These are phyloP conservation scores for Dufourea novaeangliae DNA, from an alignment of 1,140 invertebrate species.

Conservation along the genomic window DNA sequence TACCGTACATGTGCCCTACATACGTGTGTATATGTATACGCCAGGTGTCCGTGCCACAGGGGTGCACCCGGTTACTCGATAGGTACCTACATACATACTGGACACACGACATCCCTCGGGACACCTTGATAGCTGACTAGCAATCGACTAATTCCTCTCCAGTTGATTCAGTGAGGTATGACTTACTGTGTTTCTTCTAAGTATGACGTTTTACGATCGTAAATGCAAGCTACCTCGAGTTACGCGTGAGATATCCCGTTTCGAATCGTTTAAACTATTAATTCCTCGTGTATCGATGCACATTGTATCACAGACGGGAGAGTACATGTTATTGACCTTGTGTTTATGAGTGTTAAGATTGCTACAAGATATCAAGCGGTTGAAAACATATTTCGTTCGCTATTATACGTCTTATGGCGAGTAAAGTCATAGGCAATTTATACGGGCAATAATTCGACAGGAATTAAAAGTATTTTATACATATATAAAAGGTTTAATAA, in stretches of 20 bases:
- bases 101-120: not conserved
- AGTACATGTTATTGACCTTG: too few relatives aligned
- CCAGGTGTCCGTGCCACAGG: conserved; percentile 2
- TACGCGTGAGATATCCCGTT: not conserved
- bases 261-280: conserved; percentile 1
- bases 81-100: not conserved
- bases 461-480: too few relatives aligned
- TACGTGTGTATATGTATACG: not conserved
- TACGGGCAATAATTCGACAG: too few relatives aligned
- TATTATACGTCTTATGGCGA: too few relatives aligned
- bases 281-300: not conserved
- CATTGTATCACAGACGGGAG: too few relatives aligned
- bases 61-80: not conserved
- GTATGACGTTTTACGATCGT: not conserved
- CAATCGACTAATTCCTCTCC: conserved; percentile 6
- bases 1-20: not conserved
- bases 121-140: not conserved
- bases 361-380: too few relatives aligned
- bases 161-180: not conserved
- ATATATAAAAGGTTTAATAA: too few relatives aligned
- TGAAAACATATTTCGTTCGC: too few relatives aligned
- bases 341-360: too few relatives aligned
- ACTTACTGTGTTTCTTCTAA: not conserved
- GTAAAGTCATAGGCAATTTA: too few relatives aligned
- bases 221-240: not conserved